These are phyloP conservation scores for Catharus minimus DNA, from an alignment of 2,113 vertebrate genomes.

Conservation along the genomic window DNA sequence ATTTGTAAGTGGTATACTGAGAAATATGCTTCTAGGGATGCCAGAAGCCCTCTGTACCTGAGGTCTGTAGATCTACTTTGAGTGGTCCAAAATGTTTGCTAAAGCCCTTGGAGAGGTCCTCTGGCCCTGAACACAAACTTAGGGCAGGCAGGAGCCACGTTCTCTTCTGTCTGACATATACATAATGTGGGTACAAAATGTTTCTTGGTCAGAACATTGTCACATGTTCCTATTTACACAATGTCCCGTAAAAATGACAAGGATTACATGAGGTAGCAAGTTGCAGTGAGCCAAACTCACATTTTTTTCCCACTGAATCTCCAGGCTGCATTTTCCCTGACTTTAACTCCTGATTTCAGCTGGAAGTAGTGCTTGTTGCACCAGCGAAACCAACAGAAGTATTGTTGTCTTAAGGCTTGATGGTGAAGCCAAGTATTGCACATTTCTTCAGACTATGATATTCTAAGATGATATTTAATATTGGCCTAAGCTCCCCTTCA, in stretches of 20 bases:
- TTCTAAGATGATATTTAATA: neutral
- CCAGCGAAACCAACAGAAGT: neutral
- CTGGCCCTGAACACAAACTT: neutral
- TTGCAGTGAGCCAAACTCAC: neutral
- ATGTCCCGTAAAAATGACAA: neutral
- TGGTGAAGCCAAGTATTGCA: neutral
- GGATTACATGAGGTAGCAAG: neutral
- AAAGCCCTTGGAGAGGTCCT: neutral
- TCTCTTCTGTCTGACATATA: neutral
- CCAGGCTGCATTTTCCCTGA: neutral
- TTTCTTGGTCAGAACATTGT: neutral
- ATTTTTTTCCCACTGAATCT: neutral
- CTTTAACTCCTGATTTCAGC: neutral
- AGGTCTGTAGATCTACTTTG: neutral
- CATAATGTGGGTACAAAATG: neutral
- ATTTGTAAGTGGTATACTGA: neutral
- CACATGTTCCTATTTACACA: neutral
- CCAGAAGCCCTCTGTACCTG: neutral
- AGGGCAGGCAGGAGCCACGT: fast-evolving
- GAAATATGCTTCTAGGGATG: neutral
- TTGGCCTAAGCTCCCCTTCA: neutral
- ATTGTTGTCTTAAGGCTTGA: neutral
- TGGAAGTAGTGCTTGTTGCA: neutral
- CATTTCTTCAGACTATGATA: neutral
- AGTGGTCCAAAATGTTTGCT: neutral